Evolutionary conservation across 2,888 invertebrate genomes (phyloP).

Genomic region (Athetis lepigone): DNA sequence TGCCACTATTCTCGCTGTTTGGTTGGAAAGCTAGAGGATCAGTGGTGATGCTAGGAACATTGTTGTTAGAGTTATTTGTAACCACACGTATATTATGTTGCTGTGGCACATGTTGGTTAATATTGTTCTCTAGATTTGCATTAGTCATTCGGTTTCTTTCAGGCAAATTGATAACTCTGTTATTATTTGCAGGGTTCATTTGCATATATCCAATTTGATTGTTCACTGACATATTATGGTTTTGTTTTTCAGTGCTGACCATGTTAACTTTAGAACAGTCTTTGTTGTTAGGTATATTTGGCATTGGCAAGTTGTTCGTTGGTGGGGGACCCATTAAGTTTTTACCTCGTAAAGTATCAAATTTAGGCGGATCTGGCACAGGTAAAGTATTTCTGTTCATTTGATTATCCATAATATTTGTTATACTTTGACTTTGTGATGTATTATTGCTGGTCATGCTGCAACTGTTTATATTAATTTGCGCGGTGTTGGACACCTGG

Average conservation of each 20-base stretch:
- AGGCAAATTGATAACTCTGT: conserved; percentile 86
- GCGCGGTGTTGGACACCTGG: conserved; percentile 78
- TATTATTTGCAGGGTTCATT: conserved; percentile 86
- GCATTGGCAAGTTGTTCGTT: conserved; percentile 75
- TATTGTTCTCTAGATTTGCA: conserved; percentile 79
- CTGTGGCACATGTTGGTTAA: conserved; percentile 84
- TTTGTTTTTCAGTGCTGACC: conserved; percentile 82
- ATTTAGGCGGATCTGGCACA: conserved; percentile 82
- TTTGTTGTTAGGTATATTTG: conserved; percentile 76
- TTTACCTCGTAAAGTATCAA: conserved; percentile 84
- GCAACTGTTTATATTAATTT: conserved; percentile 86
- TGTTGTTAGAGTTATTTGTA: conserved; percentile 81
- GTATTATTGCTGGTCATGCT: conserved; percentile 80
- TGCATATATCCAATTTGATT: conserved; percentile 88
- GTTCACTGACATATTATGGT: conserved; percentile 83
- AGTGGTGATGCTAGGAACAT: conserved; percentile 76
- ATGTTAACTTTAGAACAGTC: conserved; percentile 86
- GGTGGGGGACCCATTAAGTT: conserved; percentile 83
- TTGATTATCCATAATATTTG: conserved; percentile 81
- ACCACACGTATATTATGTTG: conserved; percentile 88
- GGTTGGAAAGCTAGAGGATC: conserved; percentile 85
- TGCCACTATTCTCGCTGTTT: conserved; percentile 82
- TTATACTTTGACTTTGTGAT: conserved; percentile 76
- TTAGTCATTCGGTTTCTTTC: conserved; percentile 84
- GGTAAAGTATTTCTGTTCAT: conserved; percentile 79